Evolutionary conservation across 2,113 vertebrate species (phyloP), one percentile per base, ranked within the genome.

Genomic region (Cottus gobio): DNA sequence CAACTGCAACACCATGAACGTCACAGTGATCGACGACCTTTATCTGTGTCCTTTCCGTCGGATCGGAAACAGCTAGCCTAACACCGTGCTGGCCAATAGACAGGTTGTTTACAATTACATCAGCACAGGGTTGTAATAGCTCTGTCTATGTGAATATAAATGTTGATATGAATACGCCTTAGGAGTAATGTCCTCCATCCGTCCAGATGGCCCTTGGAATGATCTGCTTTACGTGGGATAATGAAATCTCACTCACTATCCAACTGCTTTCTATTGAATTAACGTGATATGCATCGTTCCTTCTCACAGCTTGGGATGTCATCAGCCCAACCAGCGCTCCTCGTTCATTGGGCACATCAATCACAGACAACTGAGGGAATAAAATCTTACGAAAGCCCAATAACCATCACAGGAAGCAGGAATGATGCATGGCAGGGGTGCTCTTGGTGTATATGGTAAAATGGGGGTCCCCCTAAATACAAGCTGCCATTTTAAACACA

Each of bases 211-310:
- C 79, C 74, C 74, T 63, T 77, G 69, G 78, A 89, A 92, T 90
- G 44, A 90, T 88, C 76, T 85, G 79, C 72, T 82, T 87, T 85
- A 80, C 71, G 34, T 58, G 74, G 68, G 71, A 85, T 92, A 93
- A 94, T 92, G 82, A 93, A 92, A 91, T 91, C 89, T 86, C 87
- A 90, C 83, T 92, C 83, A 90, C 88, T 86, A 79, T 86, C 77
- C 86, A 76, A 84, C 89, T 75, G 83, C 68, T 71, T 88, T 85
- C 71, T 80, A 92, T 92, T 93, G 78, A 89, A 92, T 93, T 92
- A 94, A 65, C 57, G 0, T 76, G 84, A 90, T 85, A 87, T 91
- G 86, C 86, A 84, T 78, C 79, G 56, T 73, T 87, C 84, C 85
- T 87, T 67, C 75, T 79, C 81, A 48, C 87, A 84, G 80, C 87